Conservation (phyloP, 2,888 invertebrate genomes). For the Chloroclysta siterata region DNA sequence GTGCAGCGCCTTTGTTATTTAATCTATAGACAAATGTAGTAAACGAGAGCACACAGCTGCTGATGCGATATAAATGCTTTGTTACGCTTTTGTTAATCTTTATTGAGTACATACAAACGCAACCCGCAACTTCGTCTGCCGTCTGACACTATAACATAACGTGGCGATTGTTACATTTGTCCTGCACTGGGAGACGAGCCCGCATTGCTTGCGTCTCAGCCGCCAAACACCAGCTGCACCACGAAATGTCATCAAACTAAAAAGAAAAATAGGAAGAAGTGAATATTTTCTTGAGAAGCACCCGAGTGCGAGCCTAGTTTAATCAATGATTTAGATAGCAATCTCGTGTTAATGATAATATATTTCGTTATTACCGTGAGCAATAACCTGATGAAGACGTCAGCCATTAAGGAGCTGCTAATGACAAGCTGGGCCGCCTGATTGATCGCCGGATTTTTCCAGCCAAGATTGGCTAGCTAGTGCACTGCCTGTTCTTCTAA, state of each 20-base stretch:
- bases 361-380: constrained; percentile 12
- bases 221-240: no score
- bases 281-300: no score
- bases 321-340: constrained; percentile 17
- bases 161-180: no score
- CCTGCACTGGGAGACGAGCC: no score
- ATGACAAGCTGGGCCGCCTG: constrained; percentile 9
- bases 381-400: constrained; percentile 26
- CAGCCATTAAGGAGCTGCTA: constrained; percentile 13
- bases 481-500: no score
- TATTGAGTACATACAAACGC: no score
- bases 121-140: no score
- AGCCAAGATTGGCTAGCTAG: neutral
- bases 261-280: no score
- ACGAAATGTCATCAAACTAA: no score
- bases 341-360: constrained; percentile 8
- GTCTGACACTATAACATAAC: no score
- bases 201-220: no score
- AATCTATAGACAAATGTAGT: neutral
- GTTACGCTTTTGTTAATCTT: no score
- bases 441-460: constrained; percentile 12
- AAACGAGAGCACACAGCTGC: neutral
- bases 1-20: neutral
- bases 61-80: neutral
- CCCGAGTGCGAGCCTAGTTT: neutral